These are phyloP conservation scores for Hydropsyche betteni DNA, from an alignment of 2,888 invertebrate species.

Conservation along the genomic window DNA sequence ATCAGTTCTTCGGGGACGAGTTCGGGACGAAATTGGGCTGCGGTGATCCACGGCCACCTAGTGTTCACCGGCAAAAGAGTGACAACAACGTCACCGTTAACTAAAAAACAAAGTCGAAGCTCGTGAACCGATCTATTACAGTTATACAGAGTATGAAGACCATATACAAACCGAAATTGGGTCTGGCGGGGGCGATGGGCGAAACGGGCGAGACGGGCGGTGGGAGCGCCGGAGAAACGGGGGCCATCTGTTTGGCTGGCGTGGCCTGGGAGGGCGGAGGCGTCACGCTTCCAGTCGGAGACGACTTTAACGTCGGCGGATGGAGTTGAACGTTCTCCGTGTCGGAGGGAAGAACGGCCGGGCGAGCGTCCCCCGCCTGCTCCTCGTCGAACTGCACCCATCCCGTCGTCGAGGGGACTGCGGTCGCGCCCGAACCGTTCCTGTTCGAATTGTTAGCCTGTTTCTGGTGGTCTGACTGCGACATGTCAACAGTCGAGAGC, in stretches of 20 bases:
- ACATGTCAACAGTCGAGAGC: no score
- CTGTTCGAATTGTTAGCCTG: no score
- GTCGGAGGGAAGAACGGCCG: conserved; percentile 17
- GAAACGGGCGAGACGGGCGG: conserved; percentile 1
- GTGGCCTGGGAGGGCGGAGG: neutral
- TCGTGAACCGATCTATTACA: neutral
- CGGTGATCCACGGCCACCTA: conserved; percentile 91
- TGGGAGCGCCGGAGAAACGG: neutral
- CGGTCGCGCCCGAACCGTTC: neutral
- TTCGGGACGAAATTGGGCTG: conserved; percentile 90
- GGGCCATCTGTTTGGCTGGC: neutral
- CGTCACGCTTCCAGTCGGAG: neutral
- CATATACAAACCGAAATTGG: conserved; percentile 53
- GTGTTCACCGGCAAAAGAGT: conserved; percentile 89
- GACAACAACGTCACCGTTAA: conserved; percentile 92
- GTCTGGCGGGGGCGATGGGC: neutral
- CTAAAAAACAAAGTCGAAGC: conserved; percentile 60
- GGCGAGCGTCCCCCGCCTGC: conserved; percentile 26
- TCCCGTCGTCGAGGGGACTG: conserved; percentile 52
- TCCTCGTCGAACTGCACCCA: conserved; percentile 62
- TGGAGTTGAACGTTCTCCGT: conserved; percentile 13
- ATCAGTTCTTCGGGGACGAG: conserved; percentile 93
- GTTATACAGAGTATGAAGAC: no score
- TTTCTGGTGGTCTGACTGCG: no score
- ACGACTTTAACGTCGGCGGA: neutral